These are phyloP conservation scores for Stenichneumon culpator DNA, from an alignment of 2,888 invertebrate species.

Conservation along the genomic window DNA sequence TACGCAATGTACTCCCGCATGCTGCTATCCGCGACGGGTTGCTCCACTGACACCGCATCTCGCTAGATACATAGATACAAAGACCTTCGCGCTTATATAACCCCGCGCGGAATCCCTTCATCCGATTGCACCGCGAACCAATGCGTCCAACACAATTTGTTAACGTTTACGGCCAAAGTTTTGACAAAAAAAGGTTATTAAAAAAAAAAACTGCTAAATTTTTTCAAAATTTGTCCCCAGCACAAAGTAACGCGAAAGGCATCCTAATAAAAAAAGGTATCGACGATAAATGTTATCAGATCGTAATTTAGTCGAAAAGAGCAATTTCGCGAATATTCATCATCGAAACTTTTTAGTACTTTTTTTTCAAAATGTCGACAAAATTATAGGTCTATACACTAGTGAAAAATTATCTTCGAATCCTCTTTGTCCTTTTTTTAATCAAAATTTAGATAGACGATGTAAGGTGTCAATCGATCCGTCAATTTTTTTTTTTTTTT, in stretches of 20 bases:
- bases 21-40: constrained; percentile 43
- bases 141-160: background rate
- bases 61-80: constrained; percentile 63
- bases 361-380: too few species aligned
- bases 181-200: background rate
- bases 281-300: too few species aligned
- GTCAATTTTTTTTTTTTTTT: constrained; percentile 25
- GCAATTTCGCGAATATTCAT: too few species aligned
- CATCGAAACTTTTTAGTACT: too few species aligned
- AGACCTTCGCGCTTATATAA: constrained; percentile 58
- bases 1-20: constrained; percentile 79
- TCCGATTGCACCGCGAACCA: background rate
- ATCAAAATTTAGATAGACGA: background rate
- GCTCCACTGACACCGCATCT: constrained; percentile 70
- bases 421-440: background rate
- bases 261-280: too few species aligned
- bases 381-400: too few species aligned
- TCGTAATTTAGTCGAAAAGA: too few species aligned
- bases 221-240: too few species aligned
- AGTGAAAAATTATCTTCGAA: constrained; percentile 1
- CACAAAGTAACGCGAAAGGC: too few species aligned
- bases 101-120: constrained; percentile 16
- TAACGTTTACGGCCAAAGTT: background rate
- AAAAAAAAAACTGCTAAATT: background rate
- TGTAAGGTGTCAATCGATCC: background rate